Percentiles rank a stretch among this genome's conserved stretches.
Evolutionary conservation across 2,888 invertebrate genomes (phyloP).

Genomic region (Netelia virgata): DNA sequence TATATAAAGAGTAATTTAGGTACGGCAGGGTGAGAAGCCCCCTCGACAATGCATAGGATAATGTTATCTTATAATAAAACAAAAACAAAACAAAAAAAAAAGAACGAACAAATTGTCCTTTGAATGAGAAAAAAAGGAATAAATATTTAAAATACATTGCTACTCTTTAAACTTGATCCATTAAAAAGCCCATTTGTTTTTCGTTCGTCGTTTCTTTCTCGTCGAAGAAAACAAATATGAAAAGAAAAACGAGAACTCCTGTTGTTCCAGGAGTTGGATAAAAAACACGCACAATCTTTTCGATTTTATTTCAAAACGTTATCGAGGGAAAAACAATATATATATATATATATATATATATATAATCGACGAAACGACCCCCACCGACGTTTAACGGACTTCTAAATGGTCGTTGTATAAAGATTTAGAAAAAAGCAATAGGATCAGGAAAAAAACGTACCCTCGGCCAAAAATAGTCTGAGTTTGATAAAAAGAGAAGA

Average conservation of each 20-base stretch:
- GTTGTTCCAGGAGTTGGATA: neutral
- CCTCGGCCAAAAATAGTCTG: neutral
- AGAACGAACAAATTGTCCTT: constrained; percentile 83
- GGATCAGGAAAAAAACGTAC: neutral
- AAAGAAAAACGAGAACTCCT: constrained; percentile 2
- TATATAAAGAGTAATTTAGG: constrained; percentile 85
- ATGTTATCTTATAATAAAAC: constrained; percentile 85
- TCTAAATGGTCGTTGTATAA: neutral
- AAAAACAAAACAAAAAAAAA: constrained; percentile 70
- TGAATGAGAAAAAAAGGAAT: constrained; percentile 83
- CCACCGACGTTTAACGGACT: neutral
- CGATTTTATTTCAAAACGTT: neutral
- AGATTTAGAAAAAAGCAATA: neutral
- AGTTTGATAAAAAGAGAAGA: too few species aligned
- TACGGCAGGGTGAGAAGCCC: constrained; percentile 81
- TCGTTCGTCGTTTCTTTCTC: constrained; percentile 24
- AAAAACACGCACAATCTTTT: neutral
- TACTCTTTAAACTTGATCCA: constrained; percentile 57
- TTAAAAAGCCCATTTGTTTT: constrained; percentile 31
- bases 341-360: neutral
- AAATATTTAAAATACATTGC: constrained; percentile 84
- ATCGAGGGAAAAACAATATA: neutral
- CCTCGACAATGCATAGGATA: constrained; percentile 84
- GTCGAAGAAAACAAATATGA: neutral
- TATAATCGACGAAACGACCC: neutral